Evolutionary conservation across 2,113 vertebrate genomes (phyloP).

Genomic region (Cottus gobio): DNA sequence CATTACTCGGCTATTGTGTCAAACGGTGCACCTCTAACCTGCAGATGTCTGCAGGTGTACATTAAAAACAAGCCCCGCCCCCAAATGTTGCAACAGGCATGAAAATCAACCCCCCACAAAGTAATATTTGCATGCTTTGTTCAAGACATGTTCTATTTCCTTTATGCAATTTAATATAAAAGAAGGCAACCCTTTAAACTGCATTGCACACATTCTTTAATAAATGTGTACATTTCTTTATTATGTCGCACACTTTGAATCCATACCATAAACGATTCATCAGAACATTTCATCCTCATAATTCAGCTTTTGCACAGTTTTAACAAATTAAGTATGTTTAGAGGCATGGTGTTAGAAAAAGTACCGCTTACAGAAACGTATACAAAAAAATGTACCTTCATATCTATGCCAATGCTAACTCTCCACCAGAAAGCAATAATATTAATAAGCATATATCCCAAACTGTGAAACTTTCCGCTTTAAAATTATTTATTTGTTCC

Average conservation of each 20-base stretch:
- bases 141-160: background rate
- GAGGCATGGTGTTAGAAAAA: too few species aligned
- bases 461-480: background rate
- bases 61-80: too few species aligned
- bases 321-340: too few species aligned
- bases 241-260: conserved; percentile 21
- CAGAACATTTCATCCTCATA: background rate
- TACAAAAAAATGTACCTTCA: too few species aligned
- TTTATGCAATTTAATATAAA: background rate
- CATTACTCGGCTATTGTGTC: too few species aligned
- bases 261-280: background rate
- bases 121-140: too few species aligned
- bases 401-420: too few species aligned
- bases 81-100: too few species aligned
- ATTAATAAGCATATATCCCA: background rate
- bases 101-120: too few species aligned
- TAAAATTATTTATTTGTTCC: background rate
- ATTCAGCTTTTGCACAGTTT: background rate
- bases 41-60: too few species aligned
- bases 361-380: too few species aligned
- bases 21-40: too few species aligned
- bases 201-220: background rate
- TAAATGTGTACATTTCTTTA: conserved; percentile 6
- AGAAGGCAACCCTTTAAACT: background rate
- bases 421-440: background rate